Conservation (phyloP, 2,888 invertebrate genomes). For the Endomychus coccineus region DNA sequence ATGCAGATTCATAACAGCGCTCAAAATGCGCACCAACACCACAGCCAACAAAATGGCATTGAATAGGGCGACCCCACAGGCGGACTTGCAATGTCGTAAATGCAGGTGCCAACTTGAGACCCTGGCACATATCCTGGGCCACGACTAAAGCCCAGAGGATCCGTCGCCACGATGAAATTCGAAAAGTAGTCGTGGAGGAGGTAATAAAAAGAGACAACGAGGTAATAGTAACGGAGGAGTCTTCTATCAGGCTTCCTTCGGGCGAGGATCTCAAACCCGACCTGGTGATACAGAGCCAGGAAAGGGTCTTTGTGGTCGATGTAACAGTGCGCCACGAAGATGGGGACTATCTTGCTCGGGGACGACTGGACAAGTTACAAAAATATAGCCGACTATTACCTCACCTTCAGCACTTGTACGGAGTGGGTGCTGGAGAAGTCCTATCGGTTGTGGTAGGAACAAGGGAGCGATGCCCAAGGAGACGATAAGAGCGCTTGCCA, state of each 20-base stretch:
- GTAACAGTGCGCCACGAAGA: conserved; percentile 13
- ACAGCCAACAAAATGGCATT: conserved; percentile 23
- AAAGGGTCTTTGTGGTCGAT: conserved; percentile 22
- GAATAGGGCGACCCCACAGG: conserved; percentile 20
- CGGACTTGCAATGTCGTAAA: conserved; percentile 26
- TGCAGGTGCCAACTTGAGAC: conserved; percentile 27
- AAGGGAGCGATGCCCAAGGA: conserved; percentile 20
- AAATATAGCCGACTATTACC: too few relatives aligned
- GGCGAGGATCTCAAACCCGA: conserved; percentile 9
- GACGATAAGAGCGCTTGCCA: conserved; percentile 21
- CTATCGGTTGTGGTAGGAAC: conserved; percentile 34
- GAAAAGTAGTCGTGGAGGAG: conserved; percentile 5
- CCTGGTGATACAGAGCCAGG: conserved; percentile 3
- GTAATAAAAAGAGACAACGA: too few relatives aligned
- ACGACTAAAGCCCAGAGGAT: conserved; percentile 23
- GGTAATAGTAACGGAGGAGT: conserved; percentile 11
- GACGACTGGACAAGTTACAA: too few relatives aligned
- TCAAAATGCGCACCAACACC: conserved; percentile 28
- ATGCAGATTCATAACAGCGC: conserved; percentile 22
- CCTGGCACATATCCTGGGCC: conserved; percentile 22
- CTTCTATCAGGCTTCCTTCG: conserved; percentile 2
- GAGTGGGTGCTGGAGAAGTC: conserved; percentile 6
- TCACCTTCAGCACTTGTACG: too few relatives aligned
- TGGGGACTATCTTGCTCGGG: conserved; percentile 18
- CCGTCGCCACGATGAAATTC: conserved; percentile 22